Conservation (phyloP, 2,797 vertebrate genomes). For the Phrynocephalus vlangalii region DNA sequence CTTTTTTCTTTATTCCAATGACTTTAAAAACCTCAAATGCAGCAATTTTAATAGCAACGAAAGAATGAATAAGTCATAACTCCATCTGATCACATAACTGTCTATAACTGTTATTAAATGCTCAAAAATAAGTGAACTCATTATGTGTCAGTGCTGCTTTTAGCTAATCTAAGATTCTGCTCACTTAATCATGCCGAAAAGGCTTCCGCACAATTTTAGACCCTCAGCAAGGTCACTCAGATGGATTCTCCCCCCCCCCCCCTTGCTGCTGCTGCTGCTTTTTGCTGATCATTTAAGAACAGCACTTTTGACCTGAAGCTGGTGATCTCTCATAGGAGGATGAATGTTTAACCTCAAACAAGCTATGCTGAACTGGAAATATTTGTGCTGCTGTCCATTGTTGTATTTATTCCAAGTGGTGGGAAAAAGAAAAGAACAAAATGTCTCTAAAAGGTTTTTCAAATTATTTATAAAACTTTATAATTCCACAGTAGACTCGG, state of each 20-base stretch:
- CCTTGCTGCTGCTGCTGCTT: conserved; percentile 59
- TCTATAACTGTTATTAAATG: conserved; percentile 87
- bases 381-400: conserved; percentile 65
- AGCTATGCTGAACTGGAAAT: conserved; percentile 73
- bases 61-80: conserved; percentile 89
- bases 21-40: conserved; percentile 89
- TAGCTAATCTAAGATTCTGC: conserved; percentile 85
- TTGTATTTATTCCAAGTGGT: conserved; percentile 78
- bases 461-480: conserved; percentile 59
- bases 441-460: conserved; percentile 72
- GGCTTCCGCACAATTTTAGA: conserved; percentile 81
- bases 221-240: conserved; percentile 83
- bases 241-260: conserved; percentile 65
- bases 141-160: conserved; percentile 87
- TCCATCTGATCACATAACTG: conserved; percentile 88
- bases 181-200: conserved; percentile 85
- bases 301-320: conserved; percentile 81
- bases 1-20: conserved; percentile 92
- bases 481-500: conserved; percentile 45
- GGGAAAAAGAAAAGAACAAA: conserved; percentile 62
- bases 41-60: conserved; percentile 89
- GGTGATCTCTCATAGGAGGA: conserved; percentile 79
- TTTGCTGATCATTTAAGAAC: conserved; percentile 81
- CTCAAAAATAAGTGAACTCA: conserved; percentile 87
- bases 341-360: conserved; percentile 74